A percentile compares a stretch with the other conserved stretches of the same genome.
phyloP scores from a whole-genome alignment of 1,140 invertebrate genomes.

The Pectinophora gossypiella region DNA sequence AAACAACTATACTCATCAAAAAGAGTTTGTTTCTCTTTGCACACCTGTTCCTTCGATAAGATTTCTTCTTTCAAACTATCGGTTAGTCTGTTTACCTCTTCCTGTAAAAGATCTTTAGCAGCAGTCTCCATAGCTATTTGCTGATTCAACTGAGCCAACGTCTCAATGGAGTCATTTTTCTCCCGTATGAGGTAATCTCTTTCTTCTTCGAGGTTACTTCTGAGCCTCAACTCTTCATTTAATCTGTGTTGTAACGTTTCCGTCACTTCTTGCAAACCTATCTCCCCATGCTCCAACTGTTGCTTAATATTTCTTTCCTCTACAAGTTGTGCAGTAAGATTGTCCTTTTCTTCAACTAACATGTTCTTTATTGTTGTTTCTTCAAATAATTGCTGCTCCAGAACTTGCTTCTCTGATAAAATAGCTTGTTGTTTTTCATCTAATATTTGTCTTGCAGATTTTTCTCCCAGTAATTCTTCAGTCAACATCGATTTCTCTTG shows the following conservation, averaged over 20 bases:
- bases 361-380: background rate
- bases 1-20: no score
- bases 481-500: conserved; percentile 17
- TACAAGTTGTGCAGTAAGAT: background rate
- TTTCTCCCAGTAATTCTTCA: conserved; percentile 19
- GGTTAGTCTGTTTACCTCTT: no score
- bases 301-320: conserved; percentile 25
- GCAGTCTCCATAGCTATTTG: no score
- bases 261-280: conserved; percentile 16
- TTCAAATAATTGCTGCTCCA: background rate
- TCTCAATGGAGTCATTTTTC: conserved; percentile 11
- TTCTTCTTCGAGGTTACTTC: conserved; percentile 18
- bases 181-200: conserved; percentile 29
- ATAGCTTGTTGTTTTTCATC: background rate
- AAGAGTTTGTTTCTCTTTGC: conserved; percentile 10
- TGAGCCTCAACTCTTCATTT: conserved; percentile 9
- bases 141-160: no score
- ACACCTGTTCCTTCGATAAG: conserved; percentile 16
- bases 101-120: no score
- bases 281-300: conserved; percentile 25
- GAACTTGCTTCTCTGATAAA: background rate
- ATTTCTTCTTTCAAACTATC: no score
- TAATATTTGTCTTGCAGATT: conserved; percentile 6
- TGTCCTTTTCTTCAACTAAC: background rate
- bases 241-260: conserved; percentile 18